Percentiles rank a stretch among this genome's conserved stretches.
Conservation (phyloP, 2,797 vertebrate genomes). For the Protosalanx chinensis region DNA sequence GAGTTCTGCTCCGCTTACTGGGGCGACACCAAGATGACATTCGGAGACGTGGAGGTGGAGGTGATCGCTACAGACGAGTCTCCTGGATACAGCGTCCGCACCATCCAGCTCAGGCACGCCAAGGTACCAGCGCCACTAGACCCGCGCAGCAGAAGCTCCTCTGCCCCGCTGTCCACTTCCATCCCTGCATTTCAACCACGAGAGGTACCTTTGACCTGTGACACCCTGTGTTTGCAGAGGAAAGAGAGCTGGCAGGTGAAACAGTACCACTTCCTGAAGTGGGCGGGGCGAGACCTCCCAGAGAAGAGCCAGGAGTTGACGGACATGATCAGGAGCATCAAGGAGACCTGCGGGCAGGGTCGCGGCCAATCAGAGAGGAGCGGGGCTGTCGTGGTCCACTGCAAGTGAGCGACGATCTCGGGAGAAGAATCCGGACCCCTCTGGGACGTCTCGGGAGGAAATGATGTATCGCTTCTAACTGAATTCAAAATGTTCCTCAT, state of each 20-base stretch:
- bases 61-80: constrained; percentile 65
- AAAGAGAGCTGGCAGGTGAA: constrained; percentile 79
- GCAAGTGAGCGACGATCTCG: constrained; percentile 74
- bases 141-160: no score
- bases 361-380: constrained; percentile 49
- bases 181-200: no score
- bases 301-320: constrained; percentile 75
- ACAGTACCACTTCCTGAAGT: constrained; percentile 86
- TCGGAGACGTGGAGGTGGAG: constrained; percentile 80
- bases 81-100: constrained; percentile 70
- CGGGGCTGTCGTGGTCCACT: constrained; percentile 79
- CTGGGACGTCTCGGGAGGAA: not conserved
- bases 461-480: not conserved
- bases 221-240: constrained; percentile 66
- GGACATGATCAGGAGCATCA: constrained; percentile 78
- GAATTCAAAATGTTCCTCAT: not conserved
- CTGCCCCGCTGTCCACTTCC: no score
- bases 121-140: constrained; percentile 74
- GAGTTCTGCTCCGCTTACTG: constrained; percentile 82
- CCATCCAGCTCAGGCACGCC: constrained; percentile 78
- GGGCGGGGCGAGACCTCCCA: constrained; percentile 75
- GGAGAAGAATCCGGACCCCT: not conserved
- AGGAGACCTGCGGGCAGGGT: constrained; percentile 52
- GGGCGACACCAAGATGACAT: constrained; percentile 74
- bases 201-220: no score